Percentiles rank a stretch among this genome's conserved stretches.
Evolutionary conservation across 2,888 invertebrate species (phyloP).

Genomic region (Phortica okadai): DNA sequence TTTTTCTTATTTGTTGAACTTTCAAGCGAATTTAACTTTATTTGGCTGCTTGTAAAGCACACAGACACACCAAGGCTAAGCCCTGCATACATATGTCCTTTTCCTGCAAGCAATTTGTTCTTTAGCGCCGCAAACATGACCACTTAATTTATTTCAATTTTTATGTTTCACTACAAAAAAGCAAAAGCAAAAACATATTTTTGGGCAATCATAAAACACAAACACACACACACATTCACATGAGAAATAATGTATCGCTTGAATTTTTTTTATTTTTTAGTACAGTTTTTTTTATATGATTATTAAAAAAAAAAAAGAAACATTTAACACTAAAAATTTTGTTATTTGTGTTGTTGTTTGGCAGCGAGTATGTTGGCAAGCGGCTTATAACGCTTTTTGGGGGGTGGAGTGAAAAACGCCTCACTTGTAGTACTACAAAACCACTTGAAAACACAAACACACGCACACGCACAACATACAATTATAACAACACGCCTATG

Average conservation of each 20-base stretch:
- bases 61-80: neutral
- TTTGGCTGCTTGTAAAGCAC: too few species aligned
- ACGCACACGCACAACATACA: conserved; percentile 1
- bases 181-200: neutral
- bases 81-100: neutral
- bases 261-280: too few species aligned
- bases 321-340: neutral
- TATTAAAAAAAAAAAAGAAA: neutral
- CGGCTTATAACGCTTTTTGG: neutral
- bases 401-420: neutral
- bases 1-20: too few species aligned
- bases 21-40: too few species aligned
- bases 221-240: too few species aligned
- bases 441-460: conserved; percentile 14
- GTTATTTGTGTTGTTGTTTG: neutral
- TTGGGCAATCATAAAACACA: neutral
- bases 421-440: conserved; percentile 5
- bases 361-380: neutral
- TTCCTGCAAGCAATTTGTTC: neutral
- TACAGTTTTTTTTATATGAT: neutral
- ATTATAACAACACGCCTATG: neutral
- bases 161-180: neutral
- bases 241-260: too few species aligned
- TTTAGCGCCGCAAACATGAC: neutral
- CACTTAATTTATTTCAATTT: conserved; percentile 27